Evolutionary conservation across 2,888 invertebrate species (phyloP).

Genomic region (Eurytoma californica): DNA sequence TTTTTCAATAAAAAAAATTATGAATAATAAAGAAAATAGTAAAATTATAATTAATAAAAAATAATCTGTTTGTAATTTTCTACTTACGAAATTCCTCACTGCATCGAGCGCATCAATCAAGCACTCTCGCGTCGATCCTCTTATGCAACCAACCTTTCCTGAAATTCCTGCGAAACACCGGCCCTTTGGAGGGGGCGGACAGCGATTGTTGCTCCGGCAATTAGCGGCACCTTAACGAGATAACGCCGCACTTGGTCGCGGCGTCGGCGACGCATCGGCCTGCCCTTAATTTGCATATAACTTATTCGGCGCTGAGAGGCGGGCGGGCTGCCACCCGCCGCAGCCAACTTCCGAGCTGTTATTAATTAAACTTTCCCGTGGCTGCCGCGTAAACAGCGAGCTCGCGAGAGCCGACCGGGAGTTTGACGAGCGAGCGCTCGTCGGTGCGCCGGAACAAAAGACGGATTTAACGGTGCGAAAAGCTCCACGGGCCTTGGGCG

Average conservation of each 20-base stretch:
- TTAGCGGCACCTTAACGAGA: constrained; percentile 54
- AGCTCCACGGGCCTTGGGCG: not conserved
- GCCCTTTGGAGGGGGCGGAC: not conserved
- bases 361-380: constrained; percentile 55
- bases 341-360: constrained; percentile 53
- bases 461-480: constrained; percentile 46
- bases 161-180: no score
- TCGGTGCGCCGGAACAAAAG: constrained; percentile 43
- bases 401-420: constrained; percentile 9
- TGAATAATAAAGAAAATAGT: no score
- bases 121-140: no score
- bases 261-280: constrained; percentile 32
- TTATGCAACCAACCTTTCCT: no score
- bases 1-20: no score
- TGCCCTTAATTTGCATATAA: constrained; percentile 54
- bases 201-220: constrained; percentile 37
- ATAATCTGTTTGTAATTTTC: no score
- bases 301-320: constrained; percentile 34
- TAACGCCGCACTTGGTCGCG: constrained; percentile 31
- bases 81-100: not conserved
- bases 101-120: no score
- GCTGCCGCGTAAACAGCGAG: constrained; percentile 35
- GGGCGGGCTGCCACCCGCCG: constrained; percentile 2
- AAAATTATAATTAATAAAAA: no score
- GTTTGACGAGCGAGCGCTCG: constrained; percentile 36